Evolutionary conservation across 1,140 invertebrate genomes (phyloP).

Genomic region (Drosophila funebris): DNA sequence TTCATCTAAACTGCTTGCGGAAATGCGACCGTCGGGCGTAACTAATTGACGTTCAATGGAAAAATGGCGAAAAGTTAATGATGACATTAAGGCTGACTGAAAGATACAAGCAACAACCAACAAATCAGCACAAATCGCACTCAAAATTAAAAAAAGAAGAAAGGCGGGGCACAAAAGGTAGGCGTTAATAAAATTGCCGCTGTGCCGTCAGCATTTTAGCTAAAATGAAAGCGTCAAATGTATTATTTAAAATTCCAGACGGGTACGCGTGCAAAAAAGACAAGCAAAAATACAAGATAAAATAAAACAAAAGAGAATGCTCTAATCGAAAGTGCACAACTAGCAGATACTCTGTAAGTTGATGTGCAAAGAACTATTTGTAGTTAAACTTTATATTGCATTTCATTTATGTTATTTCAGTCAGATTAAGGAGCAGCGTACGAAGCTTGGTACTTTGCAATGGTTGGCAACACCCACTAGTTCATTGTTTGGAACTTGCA

Average conservation of each 20-base stretch:
- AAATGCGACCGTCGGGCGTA: slow-evolving; percentile 41
- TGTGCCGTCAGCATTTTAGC: slow-evolving; percentile 49
- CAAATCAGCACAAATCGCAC: slow-evolving; percentile 18
- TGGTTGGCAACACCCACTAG: too few species aligned
- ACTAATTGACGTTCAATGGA: slow-evolving; percentile 71
- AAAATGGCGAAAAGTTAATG: slow-evolving; percentile 61
- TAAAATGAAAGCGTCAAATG: slow-evolving; percentile 70
- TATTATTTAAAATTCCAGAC: slow-evolving; percentile 67
- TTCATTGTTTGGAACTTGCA: neutral
- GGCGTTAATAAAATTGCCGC: slow-evolving; percentile 46
- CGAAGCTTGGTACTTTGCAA: too few species aligned
- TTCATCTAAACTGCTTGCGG: slow-evolving; percentile 32
- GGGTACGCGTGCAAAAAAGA: slow-evolving; percentile 31
- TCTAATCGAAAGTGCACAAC: neutral
- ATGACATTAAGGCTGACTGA: slow-evolving; percentile 54
- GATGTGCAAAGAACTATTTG: neutral
- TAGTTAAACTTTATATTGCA: neutral
- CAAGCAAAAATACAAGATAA: slow-evolving; percentile 18
- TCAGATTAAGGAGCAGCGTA: too few species aligned
- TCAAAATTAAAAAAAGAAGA: slow-evolving; percentile 1
- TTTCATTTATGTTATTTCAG: too few species aligned
- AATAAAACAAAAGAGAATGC: neutral
- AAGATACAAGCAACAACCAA: slow-evolving; percentile 4
- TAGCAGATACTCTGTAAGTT: neutral
- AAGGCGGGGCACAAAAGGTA: slow-evolving; percentile 38